Conservation (phyloP, 2,797 vertebrate genomes). For the Smutsia temminckii region DNA sequence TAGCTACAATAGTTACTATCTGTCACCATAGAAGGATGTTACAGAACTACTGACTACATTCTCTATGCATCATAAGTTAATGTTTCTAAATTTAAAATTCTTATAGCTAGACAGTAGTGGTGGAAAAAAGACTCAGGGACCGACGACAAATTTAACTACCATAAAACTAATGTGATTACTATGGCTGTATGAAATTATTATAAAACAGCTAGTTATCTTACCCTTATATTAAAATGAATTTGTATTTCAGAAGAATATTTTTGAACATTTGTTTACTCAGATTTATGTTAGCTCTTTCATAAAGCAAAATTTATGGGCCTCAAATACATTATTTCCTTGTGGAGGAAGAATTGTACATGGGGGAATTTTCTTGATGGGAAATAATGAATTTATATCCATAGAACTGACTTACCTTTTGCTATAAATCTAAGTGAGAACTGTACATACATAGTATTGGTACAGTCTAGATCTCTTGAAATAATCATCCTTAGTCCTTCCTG, state of each 20-base stretch:
- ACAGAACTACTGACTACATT: too few species aligned
- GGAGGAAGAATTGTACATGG: neutral
- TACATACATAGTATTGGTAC: slow-evolving; percentile 94
- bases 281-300: slow-evolving; percentile 16
- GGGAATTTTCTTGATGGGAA: neutral
- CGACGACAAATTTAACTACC: neutral
- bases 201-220: neutral
- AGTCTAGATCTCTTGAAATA: slow-evolving; percentile 96
- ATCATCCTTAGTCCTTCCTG: slow-evolving; percentile 97
- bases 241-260: slow-evolving; percentile 14
- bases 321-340: neutral
- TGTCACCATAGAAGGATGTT: too few species aligned
- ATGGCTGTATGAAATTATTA: neutral
- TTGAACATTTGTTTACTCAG: slow-evolving; percentile 5
- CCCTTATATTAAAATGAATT: neutral
- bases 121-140: neutral
- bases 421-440: slow-evolving; percentile 99
- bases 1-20: too few species aligned
- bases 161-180: neutral
- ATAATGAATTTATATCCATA: neutral
- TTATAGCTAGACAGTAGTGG: neutral
- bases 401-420: slow-evolving; percentile 91
- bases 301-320: neutral
- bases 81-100: slow-evolving; percentile 10
- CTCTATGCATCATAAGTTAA: neutral